Percentiles rank a stretch among this genome's conserved stretches.
phyloP scores from a whole-genome alignment of 2,797 vertebrate species.

The Cetoscarus ocellatus region DNA sequence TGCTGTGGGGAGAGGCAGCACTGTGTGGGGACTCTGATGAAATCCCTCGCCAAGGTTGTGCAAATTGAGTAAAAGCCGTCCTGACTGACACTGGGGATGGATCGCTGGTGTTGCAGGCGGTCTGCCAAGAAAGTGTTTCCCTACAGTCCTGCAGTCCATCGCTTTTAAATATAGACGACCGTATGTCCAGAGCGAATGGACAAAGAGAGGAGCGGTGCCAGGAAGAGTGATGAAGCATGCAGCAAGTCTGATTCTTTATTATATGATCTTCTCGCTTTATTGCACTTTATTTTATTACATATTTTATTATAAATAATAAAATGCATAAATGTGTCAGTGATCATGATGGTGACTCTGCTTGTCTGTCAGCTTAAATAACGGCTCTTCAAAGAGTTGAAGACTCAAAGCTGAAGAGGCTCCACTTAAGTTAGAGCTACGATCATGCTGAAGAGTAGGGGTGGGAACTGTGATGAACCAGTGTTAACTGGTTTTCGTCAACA shows the following conservation, averaged over 20 bases:
- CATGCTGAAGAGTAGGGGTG: too few relatives aligned
- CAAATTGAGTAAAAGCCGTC: slow-evolving; percentile 53
- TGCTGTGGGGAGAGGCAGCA: slow-evolving; percentile 40
- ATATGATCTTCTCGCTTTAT: slow-evolving; percentile 15
- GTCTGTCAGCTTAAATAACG: neutral
- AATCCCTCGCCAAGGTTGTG: slow-evolving; percentile 46
- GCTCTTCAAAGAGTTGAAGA: neutral
- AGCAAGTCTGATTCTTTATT: slow-evolving; percentile 30
- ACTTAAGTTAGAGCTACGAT: too few relatives aligned
- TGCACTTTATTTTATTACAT: slow-evolving; percentile 18
- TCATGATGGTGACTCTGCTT: neutral
- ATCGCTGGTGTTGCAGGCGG: slow-evolving; percentile 31
- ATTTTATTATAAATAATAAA: slow-evolving; percentile 7
- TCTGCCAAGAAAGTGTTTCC: slow-evolving; percentile 28
- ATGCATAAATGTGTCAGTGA: neutral
- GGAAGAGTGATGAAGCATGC: slow-evolving; percentile 27
- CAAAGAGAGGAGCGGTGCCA: slow-evolving; percentile 8
- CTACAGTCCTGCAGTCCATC: slow-evolving; percentile 23
- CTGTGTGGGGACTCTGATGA: slow-evolving; percentile 21
- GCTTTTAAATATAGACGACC: slow-evolving; percentile 60
- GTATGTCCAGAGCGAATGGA: slow-evolving; percentile 49
- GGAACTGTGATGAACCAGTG: too few relatives aligned
- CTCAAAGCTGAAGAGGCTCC: too few relatives aligned
- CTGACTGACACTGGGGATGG: slow-evolving; percentile 47
- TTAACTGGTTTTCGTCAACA: too few relatives aligned